These are phyloP conservation scores for Hemibates koningsi DNA, from an alignment of 2,113 vertebrate species.

Conservation along the genomic window DNA sequence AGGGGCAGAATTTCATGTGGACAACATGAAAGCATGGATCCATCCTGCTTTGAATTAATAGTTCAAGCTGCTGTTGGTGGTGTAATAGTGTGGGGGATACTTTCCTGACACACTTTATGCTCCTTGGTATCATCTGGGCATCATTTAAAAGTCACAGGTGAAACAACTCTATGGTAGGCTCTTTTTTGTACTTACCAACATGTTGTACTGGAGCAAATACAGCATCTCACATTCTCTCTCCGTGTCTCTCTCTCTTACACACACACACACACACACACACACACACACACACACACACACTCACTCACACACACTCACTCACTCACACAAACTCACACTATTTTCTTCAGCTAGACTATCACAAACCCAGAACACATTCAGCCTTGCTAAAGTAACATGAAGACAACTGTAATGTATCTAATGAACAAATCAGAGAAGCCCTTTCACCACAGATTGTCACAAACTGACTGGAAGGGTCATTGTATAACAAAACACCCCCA, in stretches of 20 bases:
- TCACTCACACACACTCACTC: background rate
- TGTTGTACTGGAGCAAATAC: background rate
- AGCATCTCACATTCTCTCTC: background rate
- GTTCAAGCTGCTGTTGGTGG: background rate
- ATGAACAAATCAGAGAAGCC: background rate
- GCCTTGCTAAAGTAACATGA: background rate
- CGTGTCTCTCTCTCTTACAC: fast-evolving
- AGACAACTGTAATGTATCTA: background rate
- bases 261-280: background rate
- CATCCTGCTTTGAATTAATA: background rate
- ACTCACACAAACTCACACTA: background rate
- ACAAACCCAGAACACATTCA: background rate
- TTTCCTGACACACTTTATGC: background rate
- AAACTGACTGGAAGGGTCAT: background rate
- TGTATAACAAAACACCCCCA: background rate
- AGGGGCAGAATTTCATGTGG: background rate
- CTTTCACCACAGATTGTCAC: background rate
- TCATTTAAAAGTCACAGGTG: background rate
- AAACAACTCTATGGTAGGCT: background rate
- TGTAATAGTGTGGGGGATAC: background rate
- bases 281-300: background rate
- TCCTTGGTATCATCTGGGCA: background rate
- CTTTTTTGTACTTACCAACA: background rate
- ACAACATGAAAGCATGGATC: background rate
- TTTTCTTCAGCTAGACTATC: background rate